Evolutionary conservation across 2,888 invertebrate species (phyloP).

Genomic region (Zaprionus obscuricornis): DNA sequence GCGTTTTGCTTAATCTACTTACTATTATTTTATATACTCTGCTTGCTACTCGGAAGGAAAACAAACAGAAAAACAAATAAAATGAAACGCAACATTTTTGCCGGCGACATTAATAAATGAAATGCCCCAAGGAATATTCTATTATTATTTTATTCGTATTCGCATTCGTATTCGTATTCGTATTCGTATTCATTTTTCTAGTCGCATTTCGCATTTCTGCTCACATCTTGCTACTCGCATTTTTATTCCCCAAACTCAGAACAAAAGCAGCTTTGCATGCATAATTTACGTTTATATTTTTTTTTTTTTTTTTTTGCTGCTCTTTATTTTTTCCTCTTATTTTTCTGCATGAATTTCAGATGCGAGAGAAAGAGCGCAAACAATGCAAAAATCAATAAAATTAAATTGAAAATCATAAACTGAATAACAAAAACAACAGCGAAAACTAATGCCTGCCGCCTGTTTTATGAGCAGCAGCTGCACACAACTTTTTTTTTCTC

Average conservation of each 20-base stretch:
- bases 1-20: constrained; percentile 46
- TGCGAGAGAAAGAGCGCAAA: constrained; percentile 33
- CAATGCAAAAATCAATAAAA: constrained; percentile 69
- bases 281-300: constrained; percentile 30
- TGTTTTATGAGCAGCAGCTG: constrained; percentile 32
- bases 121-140: constrained; percentile 51
- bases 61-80: no score
- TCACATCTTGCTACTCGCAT: no score
- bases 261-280: constrained; percentile 66
- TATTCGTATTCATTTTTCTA: no score
- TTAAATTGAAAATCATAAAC: constrained; percentile 67
- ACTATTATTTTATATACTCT: constrained; percentile 3
- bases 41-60: background rate
- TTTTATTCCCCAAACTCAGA: constrained; percentile 6
- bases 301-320: background rate
- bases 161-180: constrained; percentile 16
- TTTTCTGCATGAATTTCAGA: constrained; percentile 52
- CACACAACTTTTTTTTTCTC: constrained; percentile 21
- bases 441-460: constrained; percentile 15
- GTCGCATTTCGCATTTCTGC: background rate
- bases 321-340: constrained; percentile 14
- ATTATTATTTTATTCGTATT: constrained; percentile 29
- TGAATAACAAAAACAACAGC: background rate
- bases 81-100: no score
- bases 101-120: constrained; percentile 53